These are phyloP conservation scores for Tupaia chinensis DNA, from an alignment of 2,113 vertebrate species.

Conservation along the genomic window DNA sequence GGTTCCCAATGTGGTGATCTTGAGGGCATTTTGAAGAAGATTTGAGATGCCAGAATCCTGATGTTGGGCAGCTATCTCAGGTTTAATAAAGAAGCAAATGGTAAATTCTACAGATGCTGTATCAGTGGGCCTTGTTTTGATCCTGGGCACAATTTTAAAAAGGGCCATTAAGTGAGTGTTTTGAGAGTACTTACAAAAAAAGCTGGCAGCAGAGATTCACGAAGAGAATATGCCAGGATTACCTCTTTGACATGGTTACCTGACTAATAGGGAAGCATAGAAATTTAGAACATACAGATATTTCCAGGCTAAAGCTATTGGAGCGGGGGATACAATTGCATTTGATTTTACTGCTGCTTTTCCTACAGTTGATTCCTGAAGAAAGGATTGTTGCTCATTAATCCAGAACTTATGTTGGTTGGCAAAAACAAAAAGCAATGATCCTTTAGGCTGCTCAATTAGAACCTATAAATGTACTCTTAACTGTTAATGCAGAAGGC, in stretches of 20 bases:
- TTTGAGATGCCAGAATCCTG: neutral
- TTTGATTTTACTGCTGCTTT: neutral
- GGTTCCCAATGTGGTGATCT: no score
- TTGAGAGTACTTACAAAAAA: slow-evolving; percentile 61
- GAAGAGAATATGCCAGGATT: neutral
- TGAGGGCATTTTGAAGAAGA: neutral
- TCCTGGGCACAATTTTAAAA: slow-evolving; percentile 35
- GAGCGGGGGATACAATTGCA: neutral
- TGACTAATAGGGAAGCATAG: neutral
- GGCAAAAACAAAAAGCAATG: neutral
- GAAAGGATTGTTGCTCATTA: neutral
- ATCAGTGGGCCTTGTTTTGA: slow-evolving; percentile 53
- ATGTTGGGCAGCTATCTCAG: neutral
- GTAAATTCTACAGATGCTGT: slow-evolving; percentile 21
- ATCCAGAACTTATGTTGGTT: neutral
- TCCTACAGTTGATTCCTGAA: neutral
- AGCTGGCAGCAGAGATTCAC: neutral
- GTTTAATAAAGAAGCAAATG: slow-evolving; percentile 26
- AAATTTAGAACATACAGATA: neutral
- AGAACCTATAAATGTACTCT: neutral
- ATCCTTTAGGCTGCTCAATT: neutral
- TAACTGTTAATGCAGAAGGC: neutral
- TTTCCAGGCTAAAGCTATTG: neutral
- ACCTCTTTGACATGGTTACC: neutral
- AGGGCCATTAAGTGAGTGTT: slow-evolving; percentile 36